Conservation (phyloP, 2,888 invertebrate genomes). For the Campopleginae sp. region DNA sequence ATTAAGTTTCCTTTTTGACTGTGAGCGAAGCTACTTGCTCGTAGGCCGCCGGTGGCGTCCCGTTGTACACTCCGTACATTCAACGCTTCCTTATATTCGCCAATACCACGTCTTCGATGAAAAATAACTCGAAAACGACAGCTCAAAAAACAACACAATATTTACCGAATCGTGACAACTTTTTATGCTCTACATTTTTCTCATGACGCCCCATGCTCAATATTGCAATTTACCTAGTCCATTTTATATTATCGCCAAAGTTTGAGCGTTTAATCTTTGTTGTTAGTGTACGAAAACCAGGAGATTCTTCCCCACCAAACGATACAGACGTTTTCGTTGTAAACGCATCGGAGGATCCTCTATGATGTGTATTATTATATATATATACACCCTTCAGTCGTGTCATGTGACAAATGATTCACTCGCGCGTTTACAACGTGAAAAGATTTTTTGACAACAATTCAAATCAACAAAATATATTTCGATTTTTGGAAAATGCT, state of each 20-base stretch:
- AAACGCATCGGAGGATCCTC: conserved; percentile 53
- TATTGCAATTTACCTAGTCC: conserved; percentile 74
- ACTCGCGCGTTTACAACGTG: conserved; percentile 52
- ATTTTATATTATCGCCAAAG: conserved; percentile 60
- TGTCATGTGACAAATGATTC: conserved; percentile 67
- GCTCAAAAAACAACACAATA: conserved; percentile 70
- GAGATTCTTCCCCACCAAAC: conserved; percentile 36
- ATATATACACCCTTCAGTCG: conserved; percentile 23
- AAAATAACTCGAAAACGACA: conserved; percentile 73
- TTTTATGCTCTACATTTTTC: conserved; percentile 79
- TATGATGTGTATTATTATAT: not conserved
- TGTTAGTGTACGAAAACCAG: conserved; percentile 51
- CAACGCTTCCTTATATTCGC: conserved; percentile 36
- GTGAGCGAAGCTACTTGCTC: conserved; percentile 75
- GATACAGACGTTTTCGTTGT: conserved; percentile 32
- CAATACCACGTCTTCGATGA: conserved; percentile 65
- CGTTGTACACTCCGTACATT: conserved; percentile 74
- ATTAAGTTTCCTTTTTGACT: conserved; percentile 61
- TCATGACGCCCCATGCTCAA: conserved; percentile 77
- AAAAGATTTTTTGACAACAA: conserved; percentile 12
- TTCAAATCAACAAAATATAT: not conserved
- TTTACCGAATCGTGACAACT: conserved; percentile 79
- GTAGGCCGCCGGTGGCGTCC: conserved; percentile 79
- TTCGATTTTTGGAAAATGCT: not conserved
- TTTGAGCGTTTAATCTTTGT: conserved; percentile 36